Percentiles rank a stretch among this genome's conserved stretches.
These are phyloP conservation scores for Cephus spinipes DNA, from an alignment of 2,888 invertebrate species.

Conservation along the genomic window DNA sequence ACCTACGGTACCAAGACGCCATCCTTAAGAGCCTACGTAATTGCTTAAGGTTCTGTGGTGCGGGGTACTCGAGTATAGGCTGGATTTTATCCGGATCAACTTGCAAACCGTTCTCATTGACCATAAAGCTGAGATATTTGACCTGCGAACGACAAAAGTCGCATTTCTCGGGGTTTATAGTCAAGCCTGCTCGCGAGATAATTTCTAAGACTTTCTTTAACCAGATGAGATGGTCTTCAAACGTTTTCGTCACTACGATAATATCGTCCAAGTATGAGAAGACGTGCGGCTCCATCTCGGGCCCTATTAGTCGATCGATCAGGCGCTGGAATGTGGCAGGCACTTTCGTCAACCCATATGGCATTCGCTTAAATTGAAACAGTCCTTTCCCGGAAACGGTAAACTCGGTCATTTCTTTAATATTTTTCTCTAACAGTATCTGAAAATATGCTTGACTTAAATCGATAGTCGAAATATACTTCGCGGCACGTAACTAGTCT, in stretches of 20 bases:
- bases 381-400: constrained; percentile 12
- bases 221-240: too few species aligned
- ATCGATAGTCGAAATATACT: constrained; percentile 41
- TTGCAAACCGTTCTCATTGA: too few species aligned
- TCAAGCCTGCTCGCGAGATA: too few species aligned
- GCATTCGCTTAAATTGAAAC: constrained; percentile 47
- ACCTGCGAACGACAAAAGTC: too few species aligned
- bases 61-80: too few species aligned
- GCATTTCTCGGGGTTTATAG: too few species aligned
- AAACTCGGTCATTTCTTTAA: constrained; percentile 45
- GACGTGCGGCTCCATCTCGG: constrained; percentile 8
- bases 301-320: constrained; percentile 39
- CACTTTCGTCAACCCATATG: constrained; percentile 42
- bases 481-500: constrained; percentile 43
- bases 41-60: too few species aligned
- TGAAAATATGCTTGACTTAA: constrained; percentile 34
- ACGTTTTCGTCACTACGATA: constrained; percentile 18
- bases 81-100: too few species aligned
- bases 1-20: too few species aligned
- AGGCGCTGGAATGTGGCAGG: constrained; percentile 49
- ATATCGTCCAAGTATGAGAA: constrained; percentile 34
- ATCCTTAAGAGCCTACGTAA: too few species aligned
- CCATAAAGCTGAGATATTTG: too few species aligned
- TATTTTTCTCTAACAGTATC: constrained; percentile 34
- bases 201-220: too few species aligned